Percentiles rank a stretch among this genome's conserved stretches.
Conservation (phyloP, 2,797 vertebrate genomes). For the Lagorchestes hirsutus region DNA sequence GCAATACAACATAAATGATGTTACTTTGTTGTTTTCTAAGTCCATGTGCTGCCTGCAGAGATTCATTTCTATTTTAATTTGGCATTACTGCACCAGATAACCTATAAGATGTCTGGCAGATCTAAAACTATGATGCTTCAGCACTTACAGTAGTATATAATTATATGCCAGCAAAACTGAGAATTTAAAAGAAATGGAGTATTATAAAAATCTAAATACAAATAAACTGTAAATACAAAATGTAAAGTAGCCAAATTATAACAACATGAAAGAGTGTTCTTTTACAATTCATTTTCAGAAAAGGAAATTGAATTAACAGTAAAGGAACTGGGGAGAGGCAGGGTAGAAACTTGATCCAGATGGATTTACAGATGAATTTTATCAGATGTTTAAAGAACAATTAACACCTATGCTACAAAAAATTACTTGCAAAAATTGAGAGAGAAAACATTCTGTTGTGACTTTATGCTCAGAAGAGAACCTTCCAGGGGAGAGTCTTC, state of each 20-base stretch:
- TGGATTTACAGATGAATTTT: neutral
- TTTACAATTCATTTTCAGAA: neutral
- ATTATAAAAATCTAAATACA: neutral
- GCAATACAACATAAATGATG: neutral
- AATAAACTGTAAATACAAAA: neutral
- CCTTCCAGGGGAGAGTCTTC: neutral
- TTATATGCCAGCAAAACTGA: neutral
- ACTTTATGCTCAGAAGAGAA: neutral
- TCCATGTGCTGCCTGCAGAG: neutral
- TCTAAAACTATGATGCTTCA: neutral
- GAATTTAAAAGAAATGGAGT: neutral
- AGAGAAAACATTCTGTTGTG: neutral
- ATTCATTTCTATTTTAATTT: neutral
- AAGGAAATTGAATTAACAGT: neutral
- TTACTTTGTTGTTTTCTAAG: neutral
- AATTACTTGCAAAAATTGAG: neutral
- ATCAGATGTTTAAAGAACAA: conserved; percentile 3
- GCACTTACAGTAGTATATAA: neutral
- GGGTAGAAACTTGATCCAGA: neutral
- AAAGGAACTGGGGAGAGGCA: neutral
- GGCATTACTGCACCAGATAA: neutral
- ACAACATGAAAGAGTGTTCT: neutral
- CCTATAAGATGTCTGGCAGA: neutral
- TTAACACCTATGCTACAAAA: neutral
- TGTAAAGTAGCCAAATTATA: neutral